A percentile compares a stretch with the other conserved stretches of the same genome.
Conservation (phyloP, 2,113 vertebrate genomes). For the Amblyopsis rosae region DNA sequence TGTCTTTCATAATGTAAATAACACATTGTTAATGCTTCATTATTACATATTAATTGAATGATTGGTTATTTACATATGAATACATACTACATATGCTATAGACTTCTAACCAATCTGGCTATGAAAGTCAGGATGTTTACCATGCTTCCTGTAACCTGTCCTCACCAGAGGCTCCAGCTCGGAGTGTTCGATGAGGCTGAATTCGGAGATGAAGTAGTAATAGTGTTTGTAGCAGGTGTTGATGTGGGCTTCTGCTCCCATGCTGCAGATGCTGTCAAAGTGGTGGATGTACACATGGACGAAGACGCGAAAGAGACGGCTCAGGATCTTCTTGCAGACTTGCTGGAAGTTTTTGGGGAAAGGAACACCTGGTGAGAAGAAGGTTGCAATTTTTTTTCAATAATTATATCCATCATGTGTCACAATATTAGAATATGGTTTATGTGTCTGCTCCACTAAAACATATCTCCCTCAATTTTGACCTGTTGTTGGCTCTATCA, state of each 20-base stretch:
- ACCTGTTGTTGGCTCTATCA: slow-evolving; percentile 8
- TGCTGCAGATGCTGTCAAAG: slow-evolving; percentile 93
- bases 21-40: too few relatives aligned
- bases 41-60: too few relatives aligned
- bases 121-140: too few relatives aligned
- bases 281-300: slow-evolving; percentile 99
- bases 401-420: not conserved
- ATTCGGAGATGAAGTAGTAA: slow-evolving; percentile 96
- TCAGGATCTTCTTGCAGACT: slow-evolving; percentile 97
- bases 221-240: slow-evolving; percentile 99
- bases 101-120: too few relatives aligned
- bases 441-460: not conserved
- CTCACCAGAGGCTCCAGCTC: slow-evolving; percentile 96
- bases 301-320: slow-evolving; percentile 94
- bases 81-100: too few relatives aligned
- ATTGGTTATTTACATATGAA: too few relatives aligned
- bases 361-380: slow-evolving; percentile 82
- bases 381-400: not conserved
- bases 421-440: too few relatives aligned
- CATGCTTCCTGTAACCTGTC: not conserved
- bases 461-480: not conserved
- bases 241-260: slow-evolving; percentile 96
- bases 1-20: too few relatives aligned
- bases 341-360: slow-evolving; percentile 98
- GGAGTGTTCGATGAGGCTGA: slow-evolving; percentile 91